Conservation (phyloP, 2,888 invertebrate species). For the Agonopterix alstromeriana region DNA sequence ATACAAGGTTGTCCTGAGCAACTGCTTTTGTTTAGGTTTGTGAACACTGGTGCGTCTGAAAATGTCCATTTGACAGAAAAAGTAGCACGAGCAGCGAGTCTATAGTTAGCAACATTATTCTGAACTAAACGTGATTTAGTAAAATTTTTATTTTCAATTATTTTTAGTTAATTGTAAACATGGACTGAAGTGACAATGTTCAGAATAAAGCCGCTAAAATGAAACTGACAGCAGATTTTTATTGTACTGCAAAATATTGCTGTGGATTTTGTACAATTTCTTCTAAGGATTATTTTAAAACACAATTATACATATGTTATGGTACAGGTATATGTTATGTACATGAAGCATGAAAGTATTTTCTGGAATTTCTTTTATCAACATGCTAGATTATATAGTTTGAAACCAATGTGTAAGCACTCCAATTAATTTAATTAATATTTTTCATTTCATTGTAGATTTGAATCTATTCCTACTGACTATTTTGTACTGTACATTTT, state of each 20-base stretch:
- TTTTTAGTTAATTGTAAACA: constrained; percentile 37
- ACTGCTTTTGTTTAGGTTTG: no score
- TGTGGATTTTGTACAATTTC: constrained; percentile 45
- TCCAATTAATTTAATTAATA: neutral
- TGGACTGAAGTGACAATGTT: constrained; percentile 48
- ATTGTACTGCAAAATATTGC: constrained; percentile 56
- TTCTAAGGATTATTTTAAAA: constrained; percentile 42
- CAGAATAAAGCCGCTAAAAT: constrained; percentile 43
- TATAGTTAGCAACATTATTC: constrained; percentile 36
- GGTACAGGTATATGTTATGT: constrained; percentile 45
- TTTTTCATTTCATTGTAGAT: constrained; percentile 51
- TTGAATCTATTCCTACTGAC: constrained; percentile 63
- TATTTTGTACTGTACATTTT: constrained; percentile 54
- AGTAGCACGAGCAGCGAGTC: constrained; percentile 40
- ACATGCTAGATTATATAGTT: neutral
- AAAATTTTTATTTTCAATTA: constrained; percentile 57
- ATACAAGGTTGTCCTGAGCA: no score
- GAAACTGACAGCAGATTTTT: constrained; percentile 59
- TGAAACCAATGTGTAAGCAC: no score
- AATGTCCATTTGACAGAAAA: constrained; percentile 8
- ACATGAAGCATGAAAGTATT: constrained; percentile 75
- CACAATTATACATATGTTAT: constrained; percentile 32
- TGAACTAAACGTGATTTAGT: constrained; percentile 37
- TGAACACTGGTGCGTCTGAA: neutral
- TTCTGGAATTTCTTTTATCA: constrained; percentile 20